phyloP scores from a whole-genome alignment of 2,888 invertebrate genomes.

The Dyspetes luteomarginatus region DNA sequence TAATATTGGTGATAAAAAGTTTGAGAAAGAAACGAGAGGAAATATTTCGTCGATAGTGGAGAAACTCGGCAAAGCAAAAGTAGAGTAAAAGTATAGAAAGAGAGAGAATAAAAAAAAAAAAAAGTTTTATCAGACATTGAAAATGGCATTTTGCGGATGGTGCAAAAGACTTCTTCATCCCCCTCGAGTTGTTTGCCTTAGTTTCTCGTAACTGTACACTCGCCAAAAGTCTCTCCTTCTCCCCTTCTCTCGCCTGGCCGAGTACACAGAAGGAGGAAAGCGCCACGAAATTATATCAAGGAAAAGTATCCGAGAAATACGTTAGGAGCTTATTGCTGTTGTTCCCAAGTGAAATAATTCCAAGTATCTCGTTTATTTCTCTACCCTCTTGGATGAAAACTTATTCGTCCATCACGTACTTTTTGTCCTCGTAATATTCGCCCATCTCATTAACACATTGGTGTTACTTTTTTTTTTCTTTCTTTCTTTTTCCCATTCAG shows the following conservation, averaged over 20 bases:
- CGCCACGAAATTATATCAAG: constrained; percentile 76
- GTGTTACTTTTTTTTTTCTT: too few species aligned
- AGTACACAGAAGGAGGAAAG: not conserved
- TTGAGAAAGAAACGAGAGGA: constrained; percentile 11
- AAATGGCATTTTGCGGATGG: constrained; percentile 63
- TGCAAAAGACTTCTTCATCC: constrained; percentile 17
- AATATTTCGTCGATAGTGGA: constrained; percentile 31
- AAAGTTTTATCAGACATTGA: constrained; percentile 77
- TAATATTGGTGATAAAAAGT: constrained; percentile 7
- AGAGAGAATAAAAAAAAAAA: constrained; percentile 59
- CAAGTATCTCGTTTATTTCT: constrained; percentile 28
- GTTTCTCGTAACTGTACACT: constrained; percentile 70
- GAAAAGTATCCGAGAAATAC: constrained; percentile 78
- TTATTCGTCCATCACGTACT: not conserved
- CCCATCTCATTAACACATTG: too few species aligned
- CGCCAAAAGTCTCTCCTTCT: constrained; percentile 43
- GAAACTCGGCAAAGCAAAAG: constrained; percentile 11
- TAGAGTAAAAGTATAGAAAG: constrained; percentile 39
- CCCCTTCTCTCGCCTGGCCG: constrained; percentile 31
- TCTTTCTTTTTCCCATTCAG: too few species aligned
- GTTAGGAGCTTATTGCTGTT: constrained; percentile 79
- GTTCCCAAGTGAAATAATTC: constrained; percentile 80
- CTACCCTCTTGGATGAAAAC: constrained; percentile 24
- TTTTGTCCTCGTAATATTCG: too few species aligned
- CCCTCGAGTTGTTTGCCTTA: constrained; percentile 74